Percentiles rank a stretch among this genome's conserved stretches.
These are phyloP conservation scores for Chloroceryle amazona DNA, from an alignment of 2,797 vertebrate genomes.

Conservation along the genomic window DNA sequence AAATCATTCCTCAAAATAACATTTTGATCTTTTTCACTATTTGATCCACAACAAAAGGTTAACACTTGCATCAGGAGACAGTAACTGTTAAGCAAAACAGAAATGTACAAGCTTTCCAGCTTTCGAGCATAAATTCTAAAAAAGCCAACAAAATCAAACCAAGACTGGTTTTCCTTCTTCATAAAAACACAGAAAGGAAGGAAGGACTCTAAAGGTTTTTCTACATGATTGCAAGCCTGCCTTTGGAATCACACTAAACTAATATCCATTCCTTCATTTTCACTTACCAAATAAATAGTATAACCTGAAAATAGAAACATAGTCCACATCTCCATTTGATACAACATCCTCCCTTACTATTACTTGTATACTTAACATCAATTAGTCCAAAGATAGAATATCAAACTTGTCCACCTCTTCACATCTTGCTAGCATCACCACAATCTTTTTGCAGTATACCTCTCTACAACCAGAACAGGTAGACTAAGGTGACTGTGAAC, in stretches of 20 bases:
- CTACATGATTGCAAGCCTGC: accelerated
- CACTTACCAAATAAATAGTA: not conserved
- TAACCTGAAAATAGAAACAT: not conserved
- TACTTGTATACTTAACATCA: not conserved
- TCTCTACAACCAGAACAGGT: not conserved
- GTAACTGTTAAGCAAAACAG: not conserved
- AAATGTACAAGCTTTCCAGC: not conserved
- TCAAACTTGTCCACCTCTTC: not conserved
- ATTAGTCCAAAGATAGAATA: not conserved
- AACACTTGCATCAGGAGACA: not conserved
- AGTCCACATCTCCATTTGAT: not conserved
- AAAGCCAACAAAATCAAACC: accelerated
- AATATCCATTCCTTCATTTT: not conserved
- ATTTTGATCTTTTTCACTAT: not conserved
- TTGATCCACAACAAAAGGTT: not conserved
- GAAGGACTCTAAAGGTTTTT: not conserved
- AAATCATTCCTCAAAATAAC: not conserved
- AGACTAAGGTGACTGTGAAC: not conserved
- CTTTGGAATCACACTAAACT: not conserved
- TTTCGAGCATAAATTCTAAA: not conserved
- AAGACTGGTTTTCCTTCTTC: not conserved
- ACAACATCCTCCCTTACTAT: not conserved
- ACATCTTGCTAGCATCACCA: not conserved
- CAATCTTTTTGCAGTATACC: not conserved
- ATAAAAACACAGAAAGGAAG: not conserved